Conservation (phyloP, 2,797 vertebrate genomes). For the Tympanoctomys barrerae region DNA sequence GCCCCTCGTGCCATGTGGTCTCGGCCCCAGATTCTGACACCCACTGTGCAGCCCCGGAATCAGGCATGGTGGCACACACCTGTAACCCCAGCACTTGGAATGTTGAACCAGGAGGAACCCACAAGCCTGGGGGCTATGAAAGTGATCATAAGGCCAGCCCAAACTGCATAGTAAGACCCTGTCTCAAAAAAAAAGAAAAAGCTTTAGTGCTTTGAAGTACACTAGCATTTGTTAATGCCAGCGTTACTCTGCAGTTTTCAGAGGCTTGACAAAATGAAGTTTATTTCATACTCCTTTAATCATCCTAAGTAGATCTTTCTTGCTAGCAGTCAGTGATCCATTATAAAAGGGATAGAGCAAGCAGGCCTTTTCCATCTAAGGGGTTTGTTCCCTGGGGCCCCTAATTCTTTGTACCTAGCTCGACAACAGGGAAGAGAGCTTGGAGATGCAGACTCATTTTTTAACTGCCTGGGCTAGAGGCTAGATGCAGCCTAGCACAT, state of each 20-base stretch:
- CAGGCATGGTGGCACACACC: too few relatives aligned
- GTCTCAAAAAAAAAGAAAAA: slow-evolving; percentile 34
- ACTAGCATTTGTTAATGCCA: not conserved
- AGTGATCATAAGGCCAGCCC: too few relatives aligned
- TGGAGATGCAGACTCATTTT: not conserved
- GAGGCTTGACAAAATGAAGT: not conserved
- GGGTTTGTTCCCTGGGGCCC: not conserved
- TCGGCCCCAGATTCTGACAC: too few relatives aligned
- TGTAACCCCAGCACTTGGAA: too few relatives aligned
- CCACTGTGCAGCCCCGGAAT: too few relatives aligned
- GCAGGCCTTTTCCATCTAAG: not conserved
- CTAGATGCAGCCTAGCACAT: not conserved
- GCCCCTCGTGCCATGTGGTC: too few relatives aligned
- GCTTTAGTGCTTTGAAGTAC: not conserved
- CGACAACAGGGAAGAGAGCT: not conserved
- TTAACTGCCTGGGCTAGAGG: not conserved
- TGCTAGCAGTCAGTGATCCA: not conserved
- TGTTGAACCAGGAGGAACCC: too few relatives aligned
- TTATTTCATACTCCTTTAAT: not conserved
- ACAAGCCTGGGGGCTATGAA: too few relatives aligned
- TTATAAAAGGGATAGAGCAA: not conserved
- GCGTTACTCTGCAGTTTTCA: not conserved
- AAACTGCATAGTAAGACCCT: too few relatives aligned
- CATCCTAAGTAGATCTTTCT: not conserved
- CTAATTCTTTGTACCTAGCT: not conserved